Base-by-base conservation (phyloP, 92 coral and sea anemone genomes). In the Bergia sp. region DNA sequence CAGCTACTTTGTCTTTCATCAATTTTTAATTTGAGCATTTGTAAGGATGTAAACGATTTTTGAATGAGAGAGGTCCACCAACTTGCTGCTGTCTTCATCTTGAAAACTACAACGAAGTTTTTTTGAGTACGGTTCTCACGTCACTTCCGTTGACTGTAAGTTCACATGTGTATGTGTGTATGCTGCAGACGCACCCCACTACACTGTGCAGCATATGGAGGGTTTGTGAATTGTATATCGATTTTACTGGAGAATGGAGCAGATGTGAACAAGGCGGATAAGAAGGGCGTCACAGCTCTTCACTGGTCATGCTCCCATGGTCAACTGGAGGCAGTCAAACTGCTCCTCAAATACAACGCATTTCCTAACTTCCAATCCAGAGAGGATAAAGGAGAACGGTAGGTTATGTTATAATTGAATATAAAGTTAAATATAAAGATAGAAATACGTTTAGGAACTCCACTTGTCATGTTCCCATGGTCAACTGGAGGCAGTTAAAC, bases 201-300 rank as follows among this genome's bases (percentile, higher is more conserved):
- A 21, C 99, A 97, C 82, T 94, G 98, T 76, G 99, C 99, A 8
- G 98, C 99, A 4, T 96, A 94, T 66, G 96, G 98, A 1, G 98
- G 99, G 3, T 95, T 93, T 65, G 95, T 93, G 23, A 94, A 93
- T 81, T 97, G 98, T 74, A 97, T 97, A 97, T 90, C 97, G 65
- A 84, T 95, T 20, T 76, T 97, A 29, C 86, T 97, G 53, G 94
- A 92, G 0, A 87, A 91, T 86, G 94, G 97, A 3, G 98, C 99
- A 0, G 87, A 92, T 53, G 95, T 95, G 39, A 94, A 97, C 92
- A 92, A 90, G 43, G 91, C 86, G 4, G 99, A 97, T 83, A 89
- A 92, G 3, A 93, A 94, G 5, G 96, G 98, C 0, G 91, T 91
- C 89, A 91, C 98, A 1, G 95, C 96, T 37, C 90, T 97, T 10